Conservation (phyloP, 92 coral and sea anemone species). For the Hydrozoanthus gracilis region DNA sequence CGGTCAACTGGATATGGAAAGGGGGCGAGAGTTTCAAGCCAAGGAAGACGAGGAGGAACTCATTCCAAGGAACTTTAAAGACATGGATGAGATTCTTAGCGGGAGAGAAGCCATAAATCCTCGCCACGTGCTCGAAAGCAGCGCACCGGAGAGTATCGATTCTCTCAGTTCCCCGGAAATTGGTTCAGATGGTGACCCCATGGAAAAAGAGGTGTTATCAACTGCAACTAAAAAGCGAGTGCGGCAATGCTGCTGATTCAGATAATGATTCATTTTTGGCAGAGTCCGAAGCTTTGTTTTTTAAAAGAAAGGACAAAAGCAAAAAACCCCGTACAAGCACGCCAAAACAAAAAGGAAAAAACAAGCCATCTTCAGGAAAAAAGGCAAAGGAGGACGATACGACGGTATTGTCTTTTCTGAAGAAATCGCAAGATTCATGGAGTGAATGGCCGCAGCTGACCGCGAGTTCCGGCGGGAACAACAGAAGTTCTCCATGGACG, state of each 20-base stretch:
- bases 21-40: constrained; percentile 32
- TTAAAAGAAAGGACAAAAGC: constrained; percentile 27
- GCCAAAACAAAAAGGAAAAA: constrained; percentile 43
- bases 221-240: constrained; percentile 28
- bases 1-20: constrained; percentile 48
- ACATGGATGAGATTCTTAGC: constrained; percentile 62
- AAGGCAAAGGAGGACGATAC: constrained; percentile 52
- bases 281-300: not conserved
- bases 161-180: constrained; percentile 5
- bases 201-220: constrained; percentile 44
- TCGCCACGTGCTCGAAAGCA: constrained; percentile 59
- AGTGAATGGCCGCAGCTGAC: constrained; percentile 59
- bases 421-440: constrained; percentile 48
- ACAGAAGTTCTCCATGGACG: constrained; percentile 53
- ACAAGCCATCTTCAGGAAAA: constrained; percentile 36
- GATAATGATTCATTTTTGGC: constrained; percentile 10
- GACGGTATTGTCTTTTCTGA: constrained; percentile 36
- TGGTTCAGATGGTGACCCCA: constrained; percentile 17
- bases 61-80: constrained; percentile 46
- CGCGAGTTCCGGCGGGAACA: constrained; percentile 37
- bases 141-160: constrained; percentile 21
- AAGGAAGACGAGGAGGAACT: constrained; percentile 30
- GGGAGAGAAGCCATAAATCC: constrained; percentile 58
- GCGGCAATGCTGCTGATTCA: constrained; percentile 14
- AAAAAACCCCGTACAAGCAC: constrained; percentile 42